Evolutionary conservation across 2,888 invertebrate genomes (phyloP).

Genomic region (Caenorhabditis angaria): DNA sequence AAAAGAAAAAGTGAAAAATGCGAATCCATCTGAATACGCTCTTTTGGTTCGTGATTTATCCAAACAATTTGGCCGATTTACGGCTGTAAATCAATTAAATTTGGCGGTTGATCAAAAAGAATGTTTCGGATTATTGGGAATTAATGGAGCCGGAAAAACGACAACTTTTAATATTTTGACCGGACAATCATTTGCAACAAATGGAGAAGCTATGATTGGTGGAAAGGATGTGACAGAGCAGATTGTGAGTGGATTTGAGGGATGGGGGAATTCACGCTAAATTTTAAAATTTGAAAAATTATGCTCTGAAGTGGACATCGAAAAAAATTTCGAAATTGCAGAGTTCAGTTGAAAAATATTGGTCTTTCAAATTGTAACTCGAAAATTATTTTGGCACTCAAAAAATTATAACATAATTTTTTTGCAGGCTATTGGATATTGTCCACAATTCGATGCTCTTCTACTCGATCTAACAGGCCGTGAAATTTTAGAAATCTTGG

Average conservation of each 20-base stretch:
- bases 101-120: conserved; percentile 64
- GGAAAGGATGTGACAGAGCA: conserved; percentile 41
- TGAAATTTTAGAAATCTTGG: conserved; percentile 60
- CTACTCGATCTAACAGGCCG: conserved; percentile 65
- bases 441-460: conserved; percentile 70
- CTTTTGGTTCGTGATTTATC: conserved; percentile 35
- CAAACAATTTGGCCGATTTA: conserved; percentile 37
- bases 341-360: too few relatives aligned
- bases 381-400: too few relatives aligned
- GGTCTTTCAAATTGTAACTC: too few relatives aligned
- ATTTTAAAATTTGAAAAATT: too few relatives aligned
- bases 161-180: conserved; percentile 70
- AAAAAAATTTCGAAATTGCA: too few relatives aligned
- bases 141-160: conserved; percentile 69
- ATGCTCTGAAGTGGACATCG: too few relatives aligned
- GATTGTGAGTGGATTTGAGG: conserved; percentile 26
- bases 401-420: neutral
- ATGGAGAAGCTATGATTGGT: conserved; percentile 41
- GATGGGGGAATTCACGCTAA: too few relatives aligned
- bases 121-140: conserved; percentile 69
- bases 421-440: conserved; percentile 63
- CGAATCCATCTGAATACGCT: conserved; percentile 8
- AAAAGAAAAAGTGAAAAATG: conserved; percentile 13
- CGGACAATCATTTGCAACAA: conserved; percentile 52
- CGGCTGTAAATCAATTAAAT: conserved; percentile 52